Conservation (phyloP, 2,113 vertebrate species). For the Callaeas wilsoni region DNA sequence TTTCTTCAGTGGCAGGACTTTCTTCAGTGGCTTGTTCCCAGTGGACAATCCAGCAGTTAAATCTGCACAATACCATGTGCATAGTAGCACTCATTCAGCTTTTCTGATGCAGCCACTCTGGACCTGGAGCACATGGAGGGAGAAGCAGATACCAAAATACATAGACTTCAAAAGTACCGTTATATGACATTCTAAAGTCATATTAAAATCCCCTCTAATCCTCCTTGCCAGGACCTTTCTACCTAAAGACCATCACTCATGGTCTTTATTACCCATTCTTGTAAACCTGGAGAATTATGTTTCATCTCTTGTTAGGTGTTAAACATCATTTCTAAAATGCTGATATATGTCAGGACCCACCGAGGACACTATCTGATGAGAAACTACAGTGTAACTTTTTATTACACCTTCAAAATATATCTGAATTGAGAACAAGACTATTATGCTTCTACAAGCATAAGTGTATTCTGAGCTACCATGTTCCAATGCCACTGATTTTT, state of each 20-base stretch:
- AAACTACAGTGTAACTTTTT: background rate
- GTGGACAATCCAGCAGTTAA: background rate
- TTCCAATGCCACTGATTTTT: background rate
- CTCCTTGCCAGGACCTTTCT: background rate
- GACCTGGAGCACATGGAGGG: background rate
- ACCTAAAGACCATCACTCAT: background rate
- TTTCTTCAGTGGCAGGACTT: background rate
- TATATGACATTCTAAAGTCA: background rate
- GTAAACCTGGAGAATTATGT: background rate
- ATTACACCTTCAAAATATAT: background rate
- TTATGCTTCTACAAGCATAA: background rate
- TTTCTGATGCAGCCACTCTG: background rate
- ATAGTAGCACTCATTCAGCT: background rate
- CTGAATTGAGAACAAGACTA: background rate
- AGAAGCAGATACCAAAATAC: background rate
- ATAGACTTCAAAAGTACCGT: background rate
- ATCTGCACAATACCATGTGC: background rate
- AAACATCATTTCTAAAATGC: background rate
- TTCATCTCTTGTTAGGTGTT: background rate
- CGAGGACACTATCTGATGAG: background rate
- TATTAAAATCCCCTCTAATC: background rate
- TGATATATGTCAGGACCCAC: background rate
- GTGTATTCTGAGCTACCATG: background rate
- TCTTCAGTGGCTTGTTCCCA: background rate
- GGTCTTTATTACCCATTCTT: background rate